Base-by-base conservation (phyloP, 2,888 invertebrate species). In the Sepioteuthis lessoniana region DNA sequence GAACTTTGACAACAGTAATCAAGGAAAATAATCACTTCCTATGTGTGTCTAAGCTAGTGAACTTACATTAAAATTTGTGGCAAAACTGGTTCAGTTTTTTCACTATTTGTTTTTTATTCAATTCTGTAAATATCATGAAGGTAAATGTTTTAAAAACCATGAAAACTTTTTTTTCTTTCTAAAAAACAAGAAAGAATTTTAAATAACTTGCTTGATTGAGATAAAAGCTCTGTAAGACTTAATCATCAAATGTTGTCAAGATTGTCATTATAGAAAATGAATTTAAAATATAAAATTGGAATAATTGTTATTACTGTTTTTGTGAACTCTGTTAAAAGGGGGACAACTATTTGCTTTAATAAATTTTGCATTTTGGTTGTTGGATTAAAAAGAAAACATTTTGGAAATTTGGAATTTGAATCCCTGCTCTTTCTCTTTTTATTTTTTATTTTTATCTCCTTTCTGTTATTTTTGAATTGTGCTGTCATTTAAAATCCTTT, bases 401-500 rank as follows among this genome's bases (percentile, higher is more conserved):
- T 35, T n/a, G 4, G n/a, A n/a, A 76, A 76, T 76, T 55, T 21
- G n/a, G 8, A 10, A 16, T 76, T 76, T 0, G 1, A 35, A 76
- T 35, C 4, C 0, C 0, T 60, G 5, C 28, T 3, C n/a, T 4
- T 35, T 35, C 4, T 13, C 8, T 76, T n/a, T n/a, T 35, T 76
- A 10, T 35, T 1, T 35, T n/a, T 4, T 2, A 76, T n/a, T 16
- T 4, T 35, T 35, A n/a, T n/a, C n/a, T n/a, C n/a, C n/a, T n/a
- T n/a, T n/a, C n/a, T n/a, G n/a, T 13, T 76, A 31, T 10, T 76
- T 76, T 35, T 76, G 76, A 76, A 76, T n/a, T 76, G 76, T 76
- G 76, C 76, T 76, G 76, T 76, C 76, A 76, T 76, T 76, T 76
- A 35, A 76, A 76, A 76, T 76, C 76, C 76, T 76, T 76, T 76